These are phyloP conservation scores for Drosophila tropicalis DNA, from an alignment of 1,140 invertebrate species.

Conservation along the genomic window DNA sequence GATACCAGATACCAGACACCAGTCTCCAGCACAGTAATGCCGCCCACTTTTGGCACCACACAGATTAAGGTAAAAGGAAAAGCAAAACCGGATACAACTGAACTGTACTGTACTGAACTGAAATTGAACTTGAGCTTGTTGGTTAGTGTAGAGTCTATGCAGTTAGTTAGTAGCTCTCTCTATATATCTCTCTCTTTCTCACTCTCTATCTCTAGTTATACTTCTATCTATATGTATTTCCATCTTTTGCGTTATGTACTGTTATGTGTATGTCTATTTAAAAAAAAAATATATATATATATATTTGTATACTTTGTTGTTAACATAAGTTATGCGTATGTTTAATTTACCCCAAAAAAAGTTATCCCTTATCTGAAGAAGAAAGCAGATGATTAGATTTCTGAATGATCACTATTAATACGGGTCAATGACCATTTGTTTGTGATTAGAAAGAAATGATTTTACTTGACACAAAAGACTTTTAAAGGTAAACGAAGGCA, in stretches of 20 bases:
- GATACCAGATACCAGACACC: neutral
- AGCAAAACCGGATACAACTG: neutral
- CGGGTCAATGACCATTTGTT: neutral
- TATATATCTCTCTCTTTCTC: neutral
- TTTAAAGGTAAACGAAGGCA: neutral
- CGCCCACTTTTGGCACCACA: constrained; percentile 9
- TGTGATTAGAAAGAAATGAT: neutral
- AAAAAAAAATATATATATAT: constrained; percentile 45
- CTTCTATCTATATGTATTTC: constrained; percentile 19
- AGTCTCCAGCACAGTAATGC: neutral
- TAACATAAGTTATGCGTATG: neutral
- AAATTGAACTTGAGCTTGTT: constrained; percentile 2
- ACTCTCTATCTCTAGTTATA: constrained; percentile 29
- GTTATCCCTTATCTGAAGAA: neutral
- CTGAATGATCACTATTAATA: neutral
- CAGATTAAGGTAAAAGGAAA: neutral
- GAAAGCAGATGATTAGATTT: neutral
- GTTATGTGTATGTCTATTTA: constrained; percentile 63
- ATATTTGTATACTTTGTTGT: constrained; percentile 32
- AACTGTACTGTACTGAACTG: neutral
- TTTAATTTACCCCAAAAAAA: neutral
- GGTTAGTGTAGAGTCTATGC: neutral
- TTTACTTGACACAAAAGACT: neutral
- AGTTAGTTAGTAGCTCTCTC: constrained; percentile 18
- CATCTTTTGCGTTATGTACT: constrained; percentile 54